phyloP scores from a whole-genome alignment of 2,797 vertebrate genomes.

The Macropodus opercularis region DNA sequence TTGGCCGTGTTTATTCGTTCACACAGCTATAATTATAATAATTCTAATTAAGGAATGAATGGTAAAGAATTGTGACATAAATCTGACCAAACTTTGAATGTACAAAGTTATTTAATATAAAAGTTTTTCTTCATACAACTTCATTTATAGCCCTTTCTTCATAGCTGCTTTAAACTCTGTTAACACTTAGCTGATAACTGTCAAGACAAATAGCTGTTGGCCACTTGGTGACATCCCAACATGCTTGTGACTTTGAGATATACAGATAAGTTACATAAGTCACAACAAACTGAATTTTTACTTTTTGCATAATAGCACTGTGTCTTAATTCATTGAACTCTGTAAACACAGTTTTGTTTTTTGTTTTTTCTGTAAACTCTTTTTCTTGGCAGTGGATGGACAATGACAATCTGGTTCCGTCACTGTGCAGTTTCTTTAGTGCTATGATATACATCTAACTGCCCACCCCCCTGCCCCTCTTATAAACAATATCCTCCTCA shows the following conservation, averaged over 20 bases:
- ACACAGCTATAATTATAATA: background rate
- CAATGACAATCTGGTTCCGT: slow-evolving; percentile 31
- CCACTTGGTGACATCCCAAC: background rate
- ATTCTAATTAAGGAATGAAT: too few species aligned
- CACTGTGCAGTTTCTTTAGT: slow-evolving; percentile 14
- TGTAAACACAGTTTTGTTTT: background rate
- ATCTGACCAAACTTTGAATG: background rate
- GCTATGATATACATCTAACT: slow-evolving; percentile 23
- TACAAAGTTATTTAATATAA: background rate
- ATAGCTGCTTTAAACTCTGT: background rate
- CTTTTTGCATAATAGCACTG: background rate
- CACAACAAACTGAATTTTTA: background rate
- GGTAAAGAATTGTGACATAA: too few species aligned
- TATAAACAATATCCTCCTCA: slow-evolving; percentile 64
- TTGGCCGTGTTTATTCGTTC: background rate
- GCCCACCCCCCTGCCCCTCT: slow-evolving; percentile 8
- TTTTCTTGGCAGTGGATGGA: too few species aligned
- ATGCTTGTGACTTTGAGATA: background rate
- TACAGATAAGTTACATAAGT: background rate
- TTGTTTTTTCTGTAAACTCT: too few species aligned
- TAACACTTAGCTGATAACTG: background rate
- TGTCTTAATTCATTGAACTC: background rate
- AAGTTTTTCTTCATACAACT: too few species aligned
- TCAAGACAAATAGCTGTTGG: background rate
- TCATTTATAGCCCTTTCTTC: background rate